Evolutionary conservation across 2,113 vertebrate genomes (phyloP).

Genomic region (Falcunculus frontatus): DNA sequence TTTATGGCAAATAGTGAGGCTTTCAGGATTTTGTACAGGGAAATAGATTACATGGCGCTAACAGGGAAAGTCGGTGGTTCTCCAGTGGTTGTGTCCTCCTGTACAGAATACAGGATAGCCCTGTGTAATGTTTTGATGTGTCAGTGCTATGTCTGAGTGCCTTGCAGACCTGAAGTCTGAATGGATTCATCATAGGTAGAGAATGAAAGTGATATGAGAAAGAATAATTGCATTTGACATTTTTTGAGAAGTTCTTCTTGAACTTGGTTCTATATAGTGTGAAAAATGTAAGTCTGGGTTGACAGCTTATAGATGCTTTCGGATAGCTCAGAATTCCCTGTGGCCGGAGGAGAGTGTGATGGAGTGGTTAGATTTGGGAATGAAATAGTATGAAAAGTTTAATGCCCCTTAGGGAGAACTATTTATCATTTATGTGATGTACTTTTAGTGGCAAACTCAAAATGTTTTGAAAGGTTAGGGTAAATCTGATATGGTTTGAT

Average conservation of each 20-base stretch:
- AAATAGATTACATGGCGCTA: accelerated
- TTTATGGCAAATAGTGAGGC: neutral
- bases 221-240: neutral
- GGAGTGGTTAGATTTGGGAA: neutral
- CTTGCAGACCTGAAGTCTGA: neutral
- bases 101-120: neutral
- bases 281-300: neutral
- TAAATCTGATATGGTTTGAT: neutral
- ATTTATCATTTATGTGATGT: neutral
- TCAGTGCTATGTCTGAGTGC: neutral
- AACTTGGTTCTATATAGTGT: neutral
- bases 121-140: neutral
- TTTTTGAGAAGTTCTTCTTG: neutral
- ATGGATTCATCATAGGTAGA: neutral
- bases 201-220: neutral
- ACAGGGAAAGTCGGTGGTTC: neutral
- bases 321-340: neutral
- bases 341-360: neutral
- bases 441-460: neutral
- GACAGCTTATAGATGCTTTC: neutral
- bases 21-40: neutral
- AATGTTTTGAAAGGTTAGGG: neutral
- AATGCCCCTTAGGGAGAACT: neutral
- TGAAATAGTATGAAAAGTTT: neutral
- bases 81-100: neutral